These are phyloP conservation scores for Tichodroma muraria DNA, from an alignment of 2,113 vertebrate species.

Conservation along the genomic window DNA sequence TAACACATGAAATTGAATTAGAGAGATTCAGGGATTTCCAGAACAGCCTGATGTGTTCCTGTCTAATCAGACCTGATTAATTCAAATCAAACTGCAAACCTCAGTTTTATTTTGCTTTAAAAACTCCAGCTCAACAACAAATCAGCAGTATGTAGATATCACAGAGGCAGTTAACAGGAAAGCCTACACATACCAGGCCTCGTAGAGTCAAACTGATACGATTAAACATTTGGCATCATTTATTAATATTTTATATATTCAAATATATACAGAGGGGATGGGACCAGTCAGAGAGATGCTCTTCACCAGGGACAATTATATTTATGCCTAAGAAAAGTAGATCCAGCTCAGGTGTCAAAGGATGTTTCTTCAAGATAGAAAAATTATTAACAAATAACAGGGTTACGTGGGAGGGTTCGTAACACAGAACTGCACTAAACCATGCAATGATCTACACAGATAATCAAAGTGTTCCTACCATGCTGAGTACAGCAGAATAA, in stretches of 20 bases:
- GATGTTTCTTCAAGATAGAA: slow-evolving; percentile 10
- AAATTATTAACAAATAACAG: slow-evolving; percentile 14
- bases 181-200: neutral
- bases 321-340: neutral
- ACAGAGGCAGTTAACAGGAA: neutral
- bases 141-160: slow-evolving; percentile 20
- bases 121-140: slow-evolving; percentile 34
- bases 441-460: neutral
- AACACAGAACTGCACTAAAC: neutral
- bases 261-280: slow-evolving; percentile 35
- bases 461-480: neutral
- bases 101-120: slow-evolving; percentile 44
- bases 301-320: slow-evolving; percentile 9
- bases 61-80: slow-evolving; percentile 15
- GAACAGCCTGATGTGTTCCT: neutral
- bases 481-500: neutral
- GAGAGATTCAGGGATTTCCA: neutral
- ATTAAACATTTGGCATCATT: slow-evolving; percentile 45
- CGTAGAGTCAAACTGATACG: neutral
- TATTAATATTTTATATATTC: slow-evolving; percentile 55
- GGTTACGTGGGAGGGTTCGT: neutral
- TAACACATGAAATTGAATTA: slow-evolving; percentile 6
- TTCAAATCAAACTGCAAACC: slow-evolving; percentile 21
- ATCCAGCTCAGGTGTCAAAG: slow-evolving; percentile 20
- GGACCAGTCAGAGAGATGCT: neutral